Percentiles rank a stretch among this genome's conserved stretches.
Evolutionary conservation across 2,113 vertebrate genomes (phyloP).

Genomic region (Epinephelus fuscoguttatus): DNA sequence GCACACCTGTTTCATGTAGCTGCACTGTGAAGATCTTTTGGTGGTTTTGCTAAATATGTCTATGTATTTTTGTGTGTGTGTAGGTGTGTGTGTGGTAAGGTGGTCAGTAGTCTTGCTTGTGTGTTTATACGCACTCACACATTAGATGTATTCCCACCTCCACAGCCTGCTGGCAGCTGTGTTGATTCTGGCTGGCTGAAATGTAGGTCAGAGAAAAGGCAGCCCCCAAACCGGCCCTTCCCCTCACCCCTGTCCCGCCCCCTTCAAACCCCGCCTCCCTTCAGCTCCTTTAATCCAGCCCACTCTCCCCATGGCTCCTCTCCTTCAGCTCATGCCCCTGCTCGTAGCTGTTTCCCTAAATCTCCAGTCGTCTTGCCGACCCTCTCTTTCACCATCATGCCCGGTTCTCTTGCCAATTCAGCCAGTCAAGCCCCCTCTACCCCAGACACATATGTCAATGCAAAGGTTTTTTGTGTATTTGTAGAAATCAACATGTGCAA

Average conservation of each 20-base stretch:
- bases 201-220: slow-evolving; percentile 78
- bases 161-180: slow-evolving; percentile 60
- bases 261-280: slow-evolving; percentile 24
- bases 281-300: slow-evolving; percentile 25
- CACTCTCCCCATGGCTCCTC: slow-evolving; percentile 20
- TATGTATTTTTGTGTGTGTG: slow-evolving; percentile 20
- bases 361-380: not conserved
- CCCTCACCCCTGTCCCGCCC: slow-evolving; percentile 22
- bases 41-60: slow-evolving; percentile 35
- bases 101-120: slow-evolving; percentile 15
- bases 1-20: slow-evolving; percentile 6
- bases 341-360: slow-evolving; percentile 21
- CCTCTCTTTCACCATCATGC: not conserved
- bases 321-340: slow-evolving; percentile 35
- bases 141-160: slow-evolving; percentile 38
- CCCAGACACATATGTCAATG: not conserved
- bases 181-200: slow-evolving; percentile 71
- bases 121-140: not conserved
- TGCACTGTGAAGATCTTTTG: slow-evolving; percentile 1
- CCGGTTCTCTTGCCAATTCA: not conserved
- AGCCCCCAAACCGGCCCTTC: slow-evolving; percentile 36
- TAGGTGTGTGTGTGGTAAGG: slow-evolving; percentile 14
- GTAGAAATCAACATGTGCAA: not conserved
- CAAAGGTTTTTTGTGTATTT: not conserved
- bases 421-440: not conserved